Conservation (phyloP, 2,888 invertebrate genomes). For the Mimumesa dahlbomi region DNA sequence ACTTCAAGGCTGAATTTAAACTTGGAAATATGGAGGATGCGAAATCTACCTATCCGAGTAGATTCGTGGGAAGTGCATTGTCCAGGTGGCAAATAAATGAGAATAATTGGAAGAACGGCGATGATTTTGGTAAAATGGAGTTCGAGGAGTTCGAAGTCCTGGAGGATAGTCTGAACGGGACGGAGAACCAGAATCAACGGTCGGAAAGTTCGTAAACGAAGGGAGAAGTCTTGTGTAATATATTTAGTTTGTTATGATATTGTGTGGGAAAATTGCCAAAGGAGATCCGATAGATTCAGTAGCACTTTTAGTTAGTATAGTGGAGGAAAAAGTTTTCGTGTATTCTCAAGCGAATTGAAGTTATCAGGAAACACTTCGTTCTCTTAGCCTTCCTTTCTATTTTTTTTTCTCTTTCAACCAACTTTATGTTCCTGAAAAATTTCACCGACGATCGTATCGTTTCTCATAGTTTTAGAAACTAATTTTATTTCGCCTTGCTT, state of each 20-base stretch:
- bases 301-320: conserved; percentile 4
- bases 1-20: conserved; percentile 75
- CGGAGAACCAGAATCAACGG: conserved; percentile 56
- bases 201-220: conserved; percentile 35
- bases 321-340: neutral
- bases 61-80: conserved; percentile 70
- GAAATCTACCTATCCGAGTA: conserved; percentile 62
- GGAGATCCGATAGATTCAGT: conserved; percentile 14
- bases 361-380: neutral
- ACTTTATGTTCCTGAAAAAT: neutral
- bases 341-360: conserved; percentile 7
- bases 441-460: neutral
- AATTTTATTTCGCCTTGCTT: neutral
- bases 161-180: conserved; percentile 83
- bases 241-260: neutral
- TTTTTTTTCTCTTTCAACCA: too few relatives aligned
- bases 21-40: conserved; percentile 72
- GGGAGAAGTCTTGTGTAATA: neutral
- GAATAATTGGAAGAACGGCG: conserved; percentile 83
- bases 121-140: conserved; percentile 90
- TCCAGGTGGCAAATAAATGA: conserved; percentile 79
- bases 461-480: neutral
- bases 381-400: too few relatives aligned
- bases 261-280: conserved; percentile 22
- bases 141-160: conserved; percentile 91